Base-by-base conservation (phyloP, 2,888 invertebrate species). In the Tolmerus cingulatus region DNA sequence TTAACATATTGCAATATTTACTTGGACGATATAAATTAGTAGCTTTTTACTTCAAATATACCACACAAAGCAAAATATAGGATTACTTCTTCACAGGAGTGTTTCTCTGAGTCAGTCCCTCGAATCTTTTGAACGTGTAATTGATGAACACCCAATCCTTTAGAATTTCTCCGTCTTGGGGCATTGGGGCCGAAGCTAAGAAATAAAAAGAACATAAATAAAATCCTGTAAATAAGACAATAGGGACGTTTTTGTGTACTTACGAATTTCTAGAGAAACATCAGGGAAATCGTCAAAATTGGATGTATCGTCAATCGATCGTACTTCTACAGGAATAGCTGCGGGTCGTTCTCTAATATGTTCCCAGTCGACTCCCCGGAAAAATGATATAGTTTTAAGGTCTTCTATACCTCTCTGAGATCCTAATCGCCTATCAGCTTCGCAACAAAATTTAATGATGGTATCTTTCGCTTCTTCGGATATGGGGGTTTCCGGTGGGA, bases 101-200 rank as follows among this genome's bases (percentile, higher is more conserved):
- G 89, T 97, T 97, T 90, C 97, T 95, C 92, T 98, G 98, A 85
- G 98, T 98, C 89, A 98, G 94, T 40, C 98, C 99, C 93, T 99
- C 99, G 93, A 99, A 99, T 90, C 99, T 95, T 93, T 99, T 99
- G 94, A 99, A 99, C 89, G 99, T 99, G 94, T 99, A 99, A 94
- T 99, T 99, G 92, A 99, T 98, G 93, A 99, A 99, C 90, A 99
- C 99, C 98, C 99, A 99, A 94, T 99, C 99, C 94, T 99, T 99
- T 93, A 97, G 97, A 91, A 96, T 96, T 93, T 98, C 98, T 89
- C 97, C 97, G 91, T 98, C 98, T 93, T 97, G 97, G 88, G 96
- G 95, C 91, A 96, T 95, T 57, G 98, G 97, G 89, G 97, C 97
- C 88, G 97, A 95, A 91, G 97, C 97, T 96, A 93, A 40, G 16